phyloP scores from a whole-genome alignment of 23 tunicate genomes.

The Ciona savignyi region DNA sequence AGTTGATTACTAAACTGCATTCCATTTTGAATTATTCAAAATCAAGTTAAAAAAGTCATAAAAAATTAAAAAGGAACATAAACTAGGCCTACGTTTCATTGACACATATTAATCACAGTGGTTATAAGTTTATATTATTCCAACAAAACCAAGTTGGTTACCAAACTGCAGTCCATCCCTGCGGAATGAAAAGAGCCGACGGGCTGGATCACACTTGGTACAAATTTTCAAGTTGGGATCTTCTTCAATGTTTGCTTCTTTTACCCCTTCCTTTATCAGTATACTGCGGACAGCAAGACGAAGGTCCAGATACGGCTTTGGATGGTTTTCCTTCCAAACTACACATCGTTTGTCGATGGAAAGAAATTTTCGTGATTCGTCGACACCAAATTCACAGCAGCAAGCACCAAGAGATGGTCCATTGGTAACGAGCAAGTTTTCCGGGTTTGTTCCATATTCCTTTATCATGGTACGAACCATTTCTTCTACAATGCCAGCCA shows the following conservation, averaged over 20 bases:
- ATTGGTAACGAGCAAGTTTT: conserved; percentile 38
- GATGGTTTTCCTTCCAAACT: conserved; percentile 37
- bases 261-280: conserved; percentile 43
- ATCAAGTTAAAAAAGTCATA: too few species aligned
- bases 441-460: conserved; percentile 53
- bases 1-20: too few species aligned
- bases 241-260: conserved; percentile 35
- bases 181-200: conserved; percentile 56
- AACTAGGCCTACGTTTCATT: too few species aligned
- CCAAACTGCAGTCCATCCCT: conserved; percentile 85
- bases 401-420: conserved; percentile 86
- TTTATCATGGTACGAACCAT: conserved; percentile 44
- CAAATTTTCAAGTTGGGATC: conserved; percentile 28
- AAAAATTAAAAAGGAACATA: too few species aligned
- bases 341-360: conserved; percentile 45
- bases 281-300: conserved; percentile 41
- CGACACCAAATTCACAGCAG: conserved; percentile 80
- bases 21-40: too few species aligned
- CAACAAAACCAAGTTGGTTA: conserved; percentile 71
- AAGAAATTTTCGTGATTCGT: conserved; percentile 41
- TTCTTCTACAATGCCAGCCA: conserved; percentile 34
- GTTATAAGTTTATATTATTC: conserved; percentile 16
- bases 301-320: conserved; percentile 61
- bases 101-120: too few species aligned
- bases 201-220: conserved; percentile 77